Evolutionary conservation across 2,113 vertebrate genomes (phyloP), one percentile per base, ranked within the genome.

Genomic region (Dinomys branickii): DNA sequence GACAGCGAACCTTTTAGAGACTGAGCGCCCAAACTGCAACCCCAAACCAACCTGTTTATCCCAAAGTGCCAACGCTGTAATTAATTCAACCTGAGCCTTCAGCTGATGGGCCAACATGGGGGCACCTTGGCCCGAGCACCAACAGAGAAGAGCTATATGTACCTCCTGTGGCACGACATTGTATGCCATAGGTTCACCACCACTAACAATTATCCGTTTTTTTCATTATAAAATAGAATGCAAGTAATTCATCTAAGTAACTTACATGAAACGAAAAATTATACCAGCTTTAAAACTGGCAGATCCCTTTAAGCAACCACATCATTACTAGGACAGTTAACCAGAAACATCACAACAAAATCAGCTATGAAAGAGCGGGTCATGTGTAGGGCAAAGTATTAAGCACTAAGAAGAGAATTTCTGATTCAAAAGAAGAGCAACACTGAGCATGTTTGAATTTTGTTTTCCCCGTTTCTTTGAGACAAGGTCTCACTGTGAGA

Each of bases 371-470:
- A 4, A 75, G 13, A 67, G 7, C 3, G 69, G 28, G 28, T 77
- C 26, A 33, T 0, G 4, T 0, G 7, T n/a, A 69, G 22, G 6
- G 58, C 11, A 16, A 59, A 59, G 35, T 4, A 59, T 14, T 61
- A 54, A 92, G 56, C 5, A 47, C 20, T 10, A 35, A 10, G 14
- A 80, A 87, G 17, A 92, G 8, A 93, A 73, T 24, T 61, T 47
- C 30, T 50, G 38, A 30, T 4, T 50, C 28, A 35, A n/a, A 77
- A 35, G 41, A 56, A 91, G 54, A 54, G 28, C 16, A 35, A 30
- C 73, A 77, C 16, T 50, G 14, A 28, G 44, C 22, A 44, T 44
- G 71, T 73, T 12, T 73, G 71, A 44, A 73, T 73, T 41, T 3
- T 26, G 22, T 73, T 22, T 9, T 41, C 17, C 19, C 8, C 38